These are phyloP conservation scores for Potorous gilbertii DNA, from an alignment of 2,797 vertebrate genomes.

Conservation along the genomic window DNA sequence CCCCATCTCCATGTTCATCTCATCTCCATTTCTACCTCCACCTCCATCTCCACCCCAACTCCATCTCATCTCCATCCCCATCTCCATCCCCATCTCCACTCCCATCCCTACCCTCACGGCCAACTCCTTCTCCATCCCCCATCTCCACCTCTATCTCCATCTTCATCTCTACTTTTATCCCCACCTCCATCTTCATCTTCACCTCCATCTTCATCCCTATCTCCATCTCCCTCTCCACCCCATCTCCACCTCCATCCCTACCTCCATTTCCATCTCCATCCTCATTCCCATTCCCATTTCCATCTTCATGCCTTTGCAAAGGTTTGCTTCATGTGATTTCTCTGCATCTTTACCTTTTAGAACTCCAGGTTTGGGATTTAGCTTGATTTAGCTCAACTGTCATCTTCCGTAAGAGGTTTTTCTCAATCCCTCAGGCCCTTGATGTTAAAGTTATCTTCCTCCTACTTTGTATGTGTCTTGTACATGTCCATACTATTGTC, in stretches of 20 bases:
- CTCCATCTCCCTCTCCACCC: too few relatives aligned
- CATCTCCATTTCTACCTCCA: too few relatives aligned
- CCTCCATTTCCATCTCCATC: not conserved
- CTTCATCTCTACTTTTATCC: too few relatives aligned
- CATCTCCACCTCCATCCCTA: too few relatives aligned
- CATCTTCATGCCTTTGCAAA: not conserved
- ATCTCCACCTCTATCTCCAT: too few relatives aligned
- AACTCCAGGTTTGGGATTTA: not conserved
- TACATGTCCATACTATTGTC: not conserved
- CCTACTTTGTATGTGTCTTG: not conserved
- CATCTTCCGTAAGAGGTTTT: not conserved
- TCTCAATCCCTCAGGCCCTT: not conserved
- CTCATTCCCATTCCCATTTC: accelerated
- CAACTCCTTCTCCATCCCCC: too few relatives aligned
- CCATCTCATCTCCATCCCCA: too few relatives aligned
- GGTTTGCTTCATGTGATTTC: not conserved
- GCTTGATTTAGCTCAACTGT: not conserved
- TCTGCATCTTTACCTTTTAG: not conserved
- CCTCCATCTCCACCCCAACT: too few relatives aligned
- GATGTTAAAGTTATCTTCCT: not conserved
- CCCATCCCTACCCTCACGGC: too few relatives aligned
- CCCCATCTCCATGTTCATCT: too few relatives aligned
- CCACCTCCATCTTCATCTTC: not conserved
- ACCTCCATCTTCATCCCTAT: too few relatives aligned
- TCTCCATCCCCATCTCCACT: too few relatives aligned